phyloP scores from a whole-genome alignment of 1,140 invertebrate genomes.

The Microplitis mediator region DNA sequence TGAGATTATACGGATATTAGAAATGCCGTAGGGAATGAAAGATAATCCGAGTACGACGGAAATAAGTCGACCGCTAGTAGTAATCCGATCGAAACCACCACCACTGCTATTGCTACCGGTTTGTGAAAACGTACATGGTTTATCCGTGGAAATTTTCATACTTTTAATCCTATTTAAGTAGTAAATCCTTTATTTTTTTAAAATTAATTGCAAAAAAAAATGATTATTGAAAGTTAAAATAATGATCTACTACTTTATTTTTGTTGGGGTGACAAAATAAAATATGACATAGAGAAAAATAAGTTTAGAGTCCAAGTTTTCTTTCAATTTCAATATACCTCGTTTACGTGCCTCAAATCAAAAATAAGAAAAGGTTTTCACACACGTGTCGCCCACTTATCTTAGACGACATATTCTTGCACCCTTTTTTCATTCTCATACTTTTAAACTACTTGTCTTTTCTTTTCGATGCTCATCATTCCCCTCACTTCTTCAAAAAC shows the following conservation, averaged over 20 bases:
- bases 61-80: slow-evolving; percentile 15
- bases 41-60: slow-evolving; percentile 17
- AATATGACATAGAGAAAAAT: slow-evolving; percentile 34
- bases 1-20: slow-evolving; percentile 23
- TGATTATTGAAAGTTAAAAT: too few relatives aligned
- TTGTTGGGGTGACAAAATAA: not conserved
- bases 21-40: slow-evolving; percentile 9
- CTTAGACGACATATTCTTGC: not conserved
- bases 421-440: slow-evolving; percentile 2
- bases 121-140: not conserved
- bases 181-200: too few relatives aligned
- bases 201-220: too few relatives aligned
- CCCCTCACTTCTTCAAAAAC: not conserved
- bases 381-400: slow-evolving; percentile 44
- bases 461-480: not conserved
- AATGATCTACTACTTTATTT: not conserved
- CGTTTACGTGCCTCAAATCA: slow-evolving; percentile 58
- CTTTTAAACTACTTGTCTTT: slow-evolving; percentile 4
- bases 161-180: not conserved
- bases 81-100: slow-evolving; percentile 22
- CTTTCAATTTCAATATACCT: slow-evolving; percentile 58
- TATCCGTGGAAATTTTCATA: not conserved
- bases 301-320: slow-evolving; percentile 46
- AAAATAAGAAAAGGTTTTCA: slow-evolving; percentile 52
- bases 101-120: not conserved